phyloP scores from a whole-genome alignment of 1,140 invertebrate genomes.

The Nebria ingens region DNA sequence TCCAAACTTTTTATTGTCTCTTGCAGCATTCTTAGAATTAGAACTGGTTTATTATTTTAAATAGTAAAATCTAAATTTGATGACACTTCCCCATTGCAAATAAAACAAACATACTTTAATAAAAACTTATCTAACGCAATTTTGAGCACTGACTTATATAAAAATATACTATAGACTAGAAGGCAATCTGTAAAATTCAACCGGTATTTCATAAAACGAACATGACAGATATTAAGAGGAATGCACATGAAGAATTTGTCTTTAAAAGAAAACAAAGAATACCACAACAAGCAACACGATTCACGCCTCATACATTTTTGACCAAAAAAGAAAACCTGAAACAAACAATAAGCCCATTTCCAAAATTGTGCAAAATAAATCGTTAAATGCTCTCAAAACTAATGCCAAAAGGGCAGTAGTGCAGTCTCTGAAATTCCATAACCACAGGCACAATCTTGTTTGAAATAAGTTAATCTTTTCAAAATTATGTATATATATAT shows the following conservation, averaged over 20 bases:
- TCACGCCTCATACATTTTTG: too few species aligned
- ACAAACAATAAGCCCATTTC: background rate
- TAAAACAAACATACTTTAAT: background rate
- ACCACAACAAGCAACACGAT: too few species aligned
- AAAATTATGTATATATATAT: background rate
- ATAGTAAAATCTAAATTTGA: too few species aligned
- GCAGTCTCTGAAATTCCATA: slow-evolving; percentile 4
- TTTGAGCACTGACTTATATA: slow-evolving; percentile 5
- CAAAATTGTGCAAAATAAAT: background rate
- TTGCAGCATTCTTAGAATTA: too few species aligned
- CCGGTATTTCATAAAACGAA: background rate
- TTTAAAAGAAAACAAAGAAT: background rate
- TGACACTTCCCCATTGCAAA: background rate
- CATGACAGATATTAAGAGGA: background rate
- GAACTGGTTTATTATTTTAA: too few species aligned
- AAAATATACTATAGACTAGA: slow-evolving; percentile 7
- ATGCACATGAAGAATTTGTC: slow-evolving; percentile 2
- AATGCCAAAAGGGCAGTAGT: background rate
- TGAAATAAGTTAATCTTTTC: background rate
- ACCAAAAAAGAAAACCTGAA: background rate
- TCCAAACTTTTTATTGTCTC: too few species aligned
- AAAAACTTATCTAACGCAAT: slow-evolving; percentile 1
- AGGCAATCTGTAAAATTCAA: slow-evolving; percentile 2
- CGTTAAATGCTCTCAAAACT: slow-evolving; percentile 1
- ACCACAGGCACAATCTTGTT: background rate